Conservation (phyloP, 2,797 vertebrate genomes). For the Serranus cabrilla region DNA sequence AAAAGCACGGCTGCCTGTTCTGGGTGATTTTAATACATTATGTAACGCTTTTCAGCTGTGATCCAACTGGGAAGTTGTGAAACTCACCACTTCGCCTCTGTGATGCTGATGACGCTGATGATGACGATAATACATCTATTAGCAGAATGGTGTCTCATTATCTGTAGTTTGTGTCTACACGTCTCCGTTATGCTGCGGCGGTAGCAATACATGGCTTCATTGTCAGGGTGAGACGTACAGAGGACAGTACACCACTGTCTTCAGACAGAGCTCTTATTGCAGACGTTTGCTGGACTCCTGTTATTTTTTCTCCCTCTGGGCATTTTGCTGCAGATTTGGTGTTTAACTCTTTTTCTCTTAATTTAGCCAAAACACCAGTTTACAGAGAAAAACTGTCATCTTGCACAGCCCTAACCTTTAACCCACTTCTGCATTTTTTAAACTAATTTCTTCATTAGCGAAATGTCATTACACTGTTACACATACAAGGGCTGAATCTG, state of each 20-base stretch:
- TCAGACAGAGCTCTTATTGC: conserved; percentile 63
- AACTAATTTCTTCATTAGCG: conserved; percentile 77
- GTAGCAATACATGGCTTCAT: conserved; percentile 59
- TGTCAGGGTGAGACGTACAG: conserved; percentile 58
- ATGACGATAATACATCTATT: conserved; percentile 30
- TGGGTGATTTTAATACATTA: conserved; percentile 4
- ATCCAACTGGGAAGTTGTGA: conserved; percentile 29
- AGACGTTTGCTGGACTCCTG: conserved; percentile 41
- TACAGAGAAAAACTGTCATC: conserved; percentile 24
- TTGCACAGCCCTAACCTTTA: conserved; percentile 58
- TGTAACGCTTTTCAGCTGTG: conserved; percentile 25
- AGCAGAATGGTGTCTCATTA: conserved; percentile 45
- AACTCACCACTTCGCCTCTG: conserved; percentile 23
- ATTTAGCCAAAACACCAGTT: conserved; percentile 27
- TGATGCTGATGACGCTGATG: conserved; percentile 8
- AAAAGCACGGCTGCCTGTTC: not conserved
- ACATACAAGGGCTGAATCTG: conserved; percentile 53
- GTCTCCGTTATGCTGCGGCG: conserved; percentile 33
- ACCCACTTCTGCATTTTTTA: conserved; percentile 76
- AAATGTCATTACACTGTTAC: conserved; percentile 78
- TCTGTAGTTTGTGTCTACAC: conserved; percentile 36
- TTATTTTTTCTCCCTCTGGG: conserved; percentile 20
- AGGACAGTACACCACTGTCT: conserved; percentile 72
- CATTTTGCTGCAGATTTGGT: conserved; percentile 49
- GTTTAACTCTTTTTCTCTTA: conserved; percentile 18